Evolutionary conservation across 2,888 invertebrate species (phyloP), one percentile per base, ranked within the genome.

Genomic region (Balanococcus diminutus): DNA sequence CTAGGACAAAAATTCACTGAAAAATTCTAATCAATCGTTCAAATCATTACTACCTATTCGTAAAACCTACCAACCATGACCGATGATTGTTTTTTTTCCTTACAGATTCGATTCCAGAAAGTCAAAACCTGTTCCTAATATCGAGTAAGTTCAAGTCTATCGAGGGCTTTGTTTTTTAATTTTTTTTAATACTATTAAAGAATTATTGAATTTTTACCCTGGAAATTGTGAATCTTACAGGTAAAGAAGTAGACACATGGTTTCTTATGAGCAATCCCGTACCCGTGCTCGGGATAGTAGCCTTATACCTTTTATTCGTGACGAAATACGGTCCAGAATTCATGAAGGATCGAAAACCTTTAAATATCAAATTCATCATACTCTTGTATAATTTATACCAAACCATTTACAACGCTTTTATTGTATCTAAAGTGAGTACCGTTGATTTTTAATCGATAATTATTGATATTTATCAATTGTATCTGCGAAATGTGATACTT

Each of bases 351-450:
- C 88, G 92, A 42, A 89, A 91, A 87, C 91, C 92, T 0, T 90
- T 91, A 87, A 89, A 92, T 84, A 89, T 93, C 42, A 89, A 91
- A 56, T 89, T 89, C 28, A 87, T 92, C 3, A 87, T 89, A 86
- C 82, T 88, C 36, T 31, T 87, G 11, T 98, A 98, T 90, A 98
- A 98, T 89, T 92, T 94, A n/a, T 93, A 94, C 86, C 97, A 98
- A 92, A 96, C 98, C 5, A 79, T 95, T 16, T 94, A 96, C 90
- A 97, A 96, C 88, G 90, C 93, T 16, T 97, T 93, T 91, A 91
- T 97, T 88, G 92, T 92, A 87, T 89, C 87, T 0, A 72, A 79
- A 19, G 87, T 87, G 75, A 75, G 87, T 87, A 81, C 25, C 31
- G n/a, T 5, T 46, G 9, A 79, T 79, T 79, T 31, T 36, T 46